phyloP scores from a whole-genome alignment of 2,888 invertebrate genomes.

The Lordiphosa andalusiaca region DNA sequence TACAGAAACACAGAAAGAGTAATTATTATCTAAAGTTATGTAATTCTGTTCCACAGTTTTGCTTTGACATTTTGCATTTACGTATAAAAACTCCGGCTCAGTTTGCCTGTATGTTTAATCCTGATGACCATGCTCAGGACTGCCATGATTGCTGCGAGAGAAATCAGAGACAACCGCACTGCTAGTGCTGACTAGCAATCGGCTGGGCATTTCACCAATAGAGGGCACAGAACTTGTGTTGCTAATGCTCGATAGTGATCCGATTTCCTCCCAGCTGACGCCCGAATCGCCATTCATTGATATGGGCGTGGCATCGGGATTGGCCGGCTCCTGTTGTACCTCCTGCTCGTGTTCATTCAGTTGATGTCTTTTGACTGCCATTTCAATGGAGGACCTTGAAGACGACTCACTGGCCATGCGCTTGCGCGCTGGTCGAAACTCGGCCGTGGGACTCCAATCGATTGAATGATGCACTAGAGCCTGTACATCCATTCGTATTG shows the following conservation, averaged over 20 bases:
- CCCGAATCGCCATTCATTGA: constrained; percentile 41
- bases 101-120: background rate
- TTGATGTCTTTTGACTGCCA: constrained; percentile 11
- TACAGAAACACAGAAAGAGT: no score
- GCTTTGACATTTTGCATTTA: no score
- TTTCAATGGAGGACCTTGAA: background rate
- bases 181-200: constrained; percentile 55
- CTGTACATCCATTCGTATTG: constrained; percentile 45
- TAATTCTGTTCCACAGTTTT: no score
- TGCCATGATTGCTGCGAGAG: constrained; percentile 14
- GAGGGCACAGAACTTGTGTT: constrained; percentile 19
- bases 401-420: background rate
- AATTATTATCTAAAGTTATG: no score
- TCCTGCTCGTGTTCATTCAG: background rate
- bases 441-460: constrained; percentile 60
- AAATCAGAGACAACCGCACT: constrained; percentile 53
- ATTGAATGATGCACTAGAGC: constrained; percentile 70
- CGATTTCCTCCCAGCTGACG: constrained; percentile 31
- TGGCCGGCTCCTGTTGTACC: background rate
- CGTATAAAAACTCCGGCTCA: no score
- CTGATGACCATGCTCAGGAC: background rate
- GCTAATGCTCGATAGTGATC: constrained; percentile 33
- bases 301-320: constrained; percentile 26
- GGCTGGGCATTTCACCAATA: constrained; percentile 52
- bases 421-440: constrained; percentile 16